Percentiles rank a stretch among this genome's conserved stretches.
Conservation (phyloP, 2,797 vertebrate species). For the Mallotus villosus region DNA sequence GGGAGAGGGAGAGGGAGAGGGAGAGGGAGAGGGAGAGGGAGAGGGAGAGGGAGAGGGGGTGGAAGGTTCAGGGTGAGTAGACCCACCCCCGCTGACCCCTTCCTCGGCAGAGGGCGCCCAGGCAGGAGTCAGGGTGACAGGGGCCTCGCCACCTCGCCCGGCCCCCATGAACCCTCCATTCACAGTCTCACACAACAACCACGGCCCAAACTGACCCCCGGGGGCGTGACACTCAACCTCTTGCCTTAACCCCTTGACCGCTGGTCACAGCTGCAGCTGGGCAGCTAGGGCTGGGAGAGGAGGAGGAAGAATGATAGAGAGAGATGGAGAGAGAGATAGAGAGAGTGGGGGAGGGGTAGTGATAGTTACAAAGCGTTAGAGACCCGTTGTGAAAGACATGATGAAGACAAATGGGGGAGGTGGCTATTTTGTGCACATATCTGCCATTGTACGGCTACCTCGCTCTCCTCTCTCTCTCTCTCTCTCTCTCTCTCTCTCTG, state of each 20-base stretch:
- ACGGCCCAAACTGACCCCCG: constrained; percentile 71
- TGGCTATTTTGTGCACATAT: constrained; percentile 42
- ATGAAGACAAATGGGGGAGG: constrained; percentile 50
- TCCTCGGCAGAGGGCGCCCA: constrained; percentile 64
- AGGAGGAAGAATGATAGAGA: constrained; percentile 26
- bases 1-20: neutral
- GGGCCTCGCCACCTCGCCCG: constrained; percentile 61
- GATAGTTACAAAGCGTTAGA: constrained; percentile 10
- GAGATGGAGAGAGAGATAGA: constrained; percentile 27
- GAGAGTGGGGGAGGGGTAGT: constrained; percentile 29
- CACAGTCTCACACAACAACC: constrained; percentile 70
- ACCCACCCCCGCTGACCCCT: constrained; percentile 58
- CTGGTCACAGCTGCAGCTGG: constrained; percentile 74
- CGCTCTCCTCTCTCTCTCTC: neutral
- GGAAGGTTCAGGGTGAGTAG: constrained; percentile 16
- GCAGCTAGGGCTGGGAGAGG: constrained; percentile 46
- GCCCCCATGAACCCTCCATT: constrained; percentile 71
- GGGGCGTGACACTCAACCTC: constrained; percentile 81
- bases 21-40: constrained; percentile 26
- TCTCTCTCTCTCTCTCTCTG: neutral
- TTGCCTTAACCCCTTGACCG: constrained; percentile 78
- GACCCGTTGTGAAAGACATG: constrained; percentile 37
- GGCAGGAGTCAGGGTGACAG: constrained; percentile 65
- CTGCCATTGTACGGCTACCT: constrained; percentile 45
- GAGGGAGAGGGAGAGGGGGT: constrained; percentile 20